Base-by-base conservation (phyloP, 2,888 invertebrate species). In the Halocaridina rubra region DNA sequence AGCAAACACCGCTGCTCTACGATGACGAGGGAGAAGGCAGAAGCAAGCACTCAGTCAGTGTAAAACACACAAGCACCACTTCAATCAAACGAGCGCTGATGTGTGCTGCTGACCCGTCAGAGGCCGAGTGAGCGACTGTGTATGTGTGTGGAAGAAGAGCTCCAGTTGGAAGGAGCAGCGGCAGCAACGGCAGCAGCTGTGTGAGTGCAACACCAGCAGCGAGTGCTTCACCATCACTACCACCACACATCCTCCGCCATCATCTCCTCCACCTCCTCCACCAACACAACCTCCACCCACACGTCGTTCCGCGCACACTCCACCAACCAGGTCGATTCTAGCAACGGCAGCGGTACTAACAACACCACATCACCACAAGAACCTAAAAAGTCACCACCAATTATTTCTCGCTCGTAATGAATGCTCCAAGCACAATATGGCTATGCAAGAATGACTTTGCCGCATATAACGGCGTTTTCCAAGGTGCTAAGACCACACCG, bases 311-410 rank as follows among this genome's bases (percentile, higher is more conserved):
- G 80, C 80, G 80, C 80, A 80, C 72, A 72, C 80, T 80, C 80
- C 80, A 72, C 72, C 61, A 74, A 24, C 59, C 80, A 80, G 80
- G 80, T 80, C 80, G 80, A 80, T 80, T 80, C 80, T 32, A 22
- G 57, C 69, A 57, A 69, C 53, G 59, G 64, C 22, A 29, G 46
- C 33, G 33, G 61, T 32, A 27, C 39, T 72, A 46, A 19, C 53
- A 29, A 39, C 57, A 53, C 29, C 59, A 69, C 69, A 27, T 29
- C n/a, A 27, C 27, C 29, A 69, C 29, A 22, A n/a, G 30, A n/a
- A 10, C 69, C n/a, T n/a, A 29, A 29, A 77, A 29, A 61, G 10
- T 59, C 27, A 24, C 72, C 46, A 19, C 16, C 53, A n/a, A n/a
- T n/a, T n/a, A n/a, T n/a, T n/a, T n/a, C n/a, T n/a, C n/a, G n/a